These are phyloP conservation scores for Drosophila kepulauana DNA, from an alignment of 1,140 invertebrate species.

Conservation along the genomic window DNA sequence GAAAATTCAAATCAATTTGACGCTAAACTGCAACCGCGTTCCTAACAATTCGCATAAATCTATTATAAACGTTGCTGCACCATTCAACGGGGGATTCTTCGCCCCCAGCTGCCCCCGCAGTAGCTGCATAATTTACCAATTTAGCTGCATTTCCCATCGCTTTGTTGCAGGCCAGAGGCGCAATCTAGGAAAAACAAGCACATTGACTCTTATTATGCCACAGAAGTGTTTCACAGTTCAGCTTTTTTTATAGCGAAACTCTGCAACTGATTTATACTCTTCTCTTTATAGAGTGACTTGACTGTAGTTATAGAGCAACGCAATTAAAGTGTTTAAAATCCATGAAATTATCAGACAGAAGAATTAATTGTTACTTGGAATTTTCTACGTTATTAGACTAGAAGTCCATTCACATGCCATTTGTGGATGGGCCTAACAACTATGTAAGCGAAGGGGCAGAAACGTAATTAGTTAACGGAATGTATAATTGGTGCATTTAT, in stretches of 20 bases:
- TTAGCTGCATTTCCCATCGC: slow-evolving; percentile 53
- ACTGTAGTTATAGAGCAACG: slow-evolving; percentile 17
- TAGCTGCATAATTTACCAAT: slow-evolving; percentile 72
- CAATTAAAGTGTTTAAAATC: slow-evolving; percentile 66
- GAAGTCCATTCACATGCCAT: background rate
- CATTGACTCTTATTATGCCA: slow-evolving; percentile 49
- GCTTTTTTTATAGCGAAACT: background rate
- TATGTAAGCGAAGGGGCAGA: background rate
- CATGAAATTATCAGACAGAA: slow-evolving; percentile 57
- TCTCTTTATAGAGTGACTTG: background rate
- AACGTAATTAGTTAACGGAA: background rate
- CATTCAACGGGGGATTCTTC: slow-evolving; percentile 1
- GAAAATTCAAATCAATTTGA: slow-evolving; percentile 80
- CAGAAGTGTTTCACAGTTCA: slow-evolving; percentile 3
- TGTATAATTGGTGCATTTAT: background rate
- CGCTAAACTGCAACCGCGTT: slow-evolving; percentile 47
- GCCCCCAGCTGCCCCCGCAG: background rate
- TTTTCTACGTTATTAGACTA: slow-evolving; percentile 5
- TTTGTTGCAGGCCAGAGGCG: slow-evolving; percentile 33
- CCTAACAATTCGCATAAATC: slow-evolving; percentile 58
- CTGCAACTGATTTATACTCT: background rate
- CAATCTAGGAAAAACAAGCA: slow-evolving; percentile 8
- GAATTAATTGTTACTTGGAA: slow-evolving; percentile 45
- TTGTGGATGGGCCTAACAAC: background rate
- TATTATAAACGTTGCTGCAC: slow-evolving; percentile 42